These are phyloP conservation scores for Zootermopsis nevadensis DNA, from an alignment of 2,888 invertebrate genomes.

Conservation along the genomic window DNA sequence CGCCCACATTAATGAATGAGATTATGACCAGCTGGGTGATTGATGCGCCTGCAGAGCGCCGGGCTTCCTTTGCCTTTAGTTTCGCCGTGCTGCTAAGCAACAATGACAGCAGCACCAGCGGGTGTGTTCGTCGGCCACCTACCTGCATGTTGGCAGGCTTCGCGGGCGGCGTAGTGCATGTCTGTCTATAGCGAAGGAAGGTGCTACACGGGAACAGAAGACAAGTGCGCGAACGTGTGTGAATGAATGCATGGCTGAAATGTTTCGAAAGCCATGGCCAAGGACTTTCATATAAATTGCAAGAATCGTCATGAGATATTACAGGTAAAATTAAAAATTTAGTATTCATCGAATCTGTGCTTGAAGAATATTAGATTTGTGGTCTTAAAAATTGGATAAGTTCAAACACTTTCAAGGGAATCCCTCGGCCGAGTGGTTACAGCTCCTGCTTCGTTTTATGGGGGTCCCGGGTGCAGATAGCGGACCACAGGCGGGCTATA, in stretches of 20 bases:
- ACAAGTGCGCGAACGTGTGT: neutral
- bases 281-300: neutral
- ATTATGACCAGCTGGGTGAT: too few relatives aligned
- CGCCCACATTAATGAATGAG: neutral
- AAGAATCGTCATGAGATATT: neutral
- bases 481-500: too few relatives aligned
- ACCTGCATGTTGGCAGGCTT: too few relatives aligned
- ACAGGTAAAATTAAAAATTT: neutral
- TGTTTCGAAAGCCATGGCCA: neutral
- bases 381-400: too few relatives aligned
- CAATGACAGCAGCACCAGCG: constrained; percentile 1
- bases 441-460: too few relatives aligned
- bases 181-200: neutral
- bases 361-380: too few relatives aligned
- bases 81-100: neutral
- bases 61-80: neutral
- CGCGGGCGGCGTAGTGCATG: neutral
- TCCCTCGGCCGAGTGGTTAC: too few relatives aligned
- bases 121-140: neutral
- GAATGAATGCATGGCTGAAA: neutral
- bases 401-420: too few relatives aligned
- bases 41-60: too few relatives aligned
- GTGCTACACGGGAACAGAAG: neutral
- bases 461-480: too few relatives aligned
- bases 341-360: too few relatives aligned